Percentiles rank a stretch among this genome's conserved stretches.
These are phyloP conservation scores for Agrotis exclamationis DNA, from an alignment of 2,888 invertebrate species.

Conservation along the genomic window DNA sequence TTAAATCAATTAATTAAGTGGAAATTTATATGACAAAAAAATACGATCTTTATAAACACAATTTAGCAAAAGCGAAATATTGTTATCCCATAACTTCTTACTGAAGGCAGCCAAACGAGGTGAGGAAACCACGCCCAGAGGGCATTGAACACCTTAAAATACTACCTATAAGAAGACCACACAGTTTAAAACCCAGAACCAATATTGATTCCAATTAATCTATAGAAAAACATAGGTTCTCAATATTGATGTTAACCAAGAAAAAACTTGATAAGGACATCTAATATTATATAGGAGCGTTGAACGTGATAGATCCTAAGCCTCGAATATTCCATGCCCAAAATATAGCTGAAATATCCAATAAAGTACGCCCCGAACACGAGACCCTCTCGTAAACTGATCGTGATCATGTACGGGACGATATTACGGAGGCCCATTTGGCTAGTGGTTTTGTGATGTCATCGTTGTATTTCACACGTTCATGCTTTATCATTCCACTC, in stretches of 20 bases:
- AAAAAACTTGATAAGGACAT: constrained; percentile 39
- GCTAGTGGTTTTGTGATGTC: constrained; percentile 14
- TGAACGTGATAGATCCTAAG: constrained; percentile 11
- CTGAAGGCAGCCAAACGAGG: constrained; percentile 22
- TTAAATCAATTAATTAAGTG: neutral
- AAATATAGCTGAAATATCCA: constrained; percentile 27
- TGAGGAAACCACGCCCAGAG: constrained; percentile 46
- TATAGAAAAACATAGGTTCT: constrained; percentile 18
- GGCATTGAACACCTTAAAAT: constrained; percentile 25
- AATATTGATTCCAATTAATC: constrained; percentile 45
- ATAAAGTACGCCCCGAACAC: constrained; percentile 26
- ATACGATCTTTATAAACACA: constrained; percentile 19
- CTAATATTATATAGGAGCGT: constrained; percentile 21
- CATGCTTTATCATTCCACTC: constrained; percentile 11
- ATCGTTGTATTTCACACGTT: constrained; percentile 13
- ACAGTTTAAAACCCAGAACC: constrained; percentile 30
- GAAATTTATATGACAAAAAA: neutral
- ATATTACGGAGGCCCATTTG: constrained; percentile 32
- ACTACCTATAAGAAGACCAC: constrained; percentile 35
- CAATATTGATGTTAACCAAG: constrained; percentile 39
- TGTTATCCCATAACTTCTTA: constrained; percentile 39
- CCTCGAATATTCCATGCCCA: constrained; percentile 19
- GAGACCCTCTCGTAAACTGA: constrained; percentile 48
- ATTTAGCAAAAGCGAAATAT: constrained; percentile 31
- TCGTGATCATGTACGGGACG: constrained; percentile 32